phyloP scores from a whole-genome alignment of 2,113 vertebrate genomes.

The Maylandia zebra region DNA sequence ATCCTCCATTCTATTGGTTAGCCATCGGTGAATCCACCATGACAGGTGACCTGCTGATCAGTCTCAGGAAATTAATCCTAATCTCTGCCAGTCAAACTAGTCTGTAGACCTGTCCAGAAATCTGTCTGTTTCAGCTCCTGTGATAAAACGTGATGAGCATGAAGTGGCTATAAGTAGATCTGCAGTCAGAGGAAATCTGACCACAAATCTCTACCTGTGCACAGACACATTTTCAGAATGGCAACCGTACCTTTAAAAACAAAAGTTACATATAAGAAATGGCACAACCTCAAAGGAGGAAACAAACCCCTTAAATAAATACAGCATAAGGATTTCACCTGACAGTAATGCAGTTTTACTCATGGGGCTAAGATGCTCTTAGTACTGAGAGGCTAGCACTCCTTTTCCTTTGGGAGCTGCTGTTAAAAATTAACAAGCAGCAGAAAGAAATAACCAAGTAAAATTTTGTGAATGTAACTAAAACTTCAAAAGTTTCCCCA shows the following conservation, averaged over 20 bases:
- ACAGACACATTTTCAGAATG: not conserved
- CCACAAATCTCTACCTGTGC: not conserved
- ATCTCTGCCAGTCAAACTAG: not conserved
- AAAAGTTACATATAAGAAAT: not conserved
- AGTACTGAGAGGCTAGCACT: conserved; percentile 24
- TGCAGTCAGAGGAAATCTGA: not conserved
- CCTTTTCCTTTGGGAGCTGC: conserved; percentile 19
- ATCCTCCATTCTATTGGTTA: not conserved
- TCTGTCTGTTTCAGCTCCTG: not conserved
- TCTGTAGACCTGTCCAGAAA: not conserved
- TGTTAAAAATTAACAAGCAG: conserved; percentile 42
- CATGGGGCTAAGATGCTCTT: conserved; percentile 35
- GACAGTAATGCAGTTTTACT: conserved; percentile 37
- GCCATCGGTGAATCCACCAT: not conserved
- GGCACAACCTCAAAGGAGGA: not conserved
- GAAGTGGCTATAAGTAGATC: not conserved
- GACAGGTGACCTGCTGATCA: not conserved
- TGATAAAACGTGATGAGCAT: not conserved
- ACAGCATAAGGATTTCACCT: conserved; percentile 20
- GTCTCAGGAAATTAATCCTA: not conserved
- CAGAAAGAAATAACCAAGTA: conserved; percentile 3
- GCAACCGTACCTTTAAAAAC: not conserved
- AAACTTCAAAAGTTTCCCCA: conserved; percentile 4
- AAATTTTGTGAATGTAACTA: not conserved
- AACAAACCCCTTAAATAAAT: not conserved